Evolutionary conservation across 2,888 invertebrate species (phyloP), one percentile per base, ranked within the genome.

Genomic region (Dolichopus griseipennis): DNA sequence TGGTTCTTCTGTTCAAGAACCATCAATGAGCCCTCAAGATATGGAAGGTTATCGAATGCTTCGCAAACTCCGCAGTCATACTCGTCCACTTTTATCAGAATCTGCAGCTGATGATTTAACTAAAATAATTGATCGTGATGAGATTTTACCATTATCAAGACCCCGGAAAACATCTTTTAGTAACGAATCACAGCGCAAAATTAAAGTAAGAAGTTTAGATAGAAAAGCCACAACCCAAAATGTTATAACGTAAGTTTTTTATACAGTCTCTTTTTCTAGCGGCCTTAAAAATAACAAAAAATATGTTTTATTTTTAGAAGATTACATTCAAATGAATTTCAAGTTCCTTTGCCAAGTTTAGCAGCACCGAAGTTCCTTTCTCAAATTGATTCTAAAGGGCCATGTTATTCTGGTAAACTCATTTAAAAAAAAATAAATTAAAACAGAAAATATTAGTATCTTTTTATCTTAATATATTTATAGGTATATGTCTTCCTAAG

Each of bases 41-140:
- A 86, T 90, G 76, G 85, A 88, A 66, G 92, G 92, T 66, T 92
- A 91, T 75, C 89, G 89, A 2, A 90, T 88, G 22, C 78, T 91
- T 66, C 86, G 90, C 74, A 87, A 86, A 34, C 78, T 92, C 52
- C 86, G 90, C 70, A 84, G 85, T 43, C 85, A 86, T 78, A 85
- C 88, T 75, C 85, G 88, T 70, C 89, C 89, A 6, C 86, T 88
- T 73, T 82, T 86, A 70, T 87, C 88, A 0, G 89, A 89, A 75
- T 87, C 86, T 34, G 84, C 85, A 12, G 85, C 85, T 8, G 84
- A 85, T 62, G 83, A 85, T 4, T 82, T 85, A 37, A 84, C 85
- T 67, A 85, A 85, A 68, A 83, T 85, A 15, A 76, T 79, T 41
- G 77, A 79, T 69, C 75, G 75, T 37, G 75, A 75, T 70, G 66